Base-by-base conservation (phyloP, 2,113 vertebrate species). In the Zapus hudsonius region DNA sequence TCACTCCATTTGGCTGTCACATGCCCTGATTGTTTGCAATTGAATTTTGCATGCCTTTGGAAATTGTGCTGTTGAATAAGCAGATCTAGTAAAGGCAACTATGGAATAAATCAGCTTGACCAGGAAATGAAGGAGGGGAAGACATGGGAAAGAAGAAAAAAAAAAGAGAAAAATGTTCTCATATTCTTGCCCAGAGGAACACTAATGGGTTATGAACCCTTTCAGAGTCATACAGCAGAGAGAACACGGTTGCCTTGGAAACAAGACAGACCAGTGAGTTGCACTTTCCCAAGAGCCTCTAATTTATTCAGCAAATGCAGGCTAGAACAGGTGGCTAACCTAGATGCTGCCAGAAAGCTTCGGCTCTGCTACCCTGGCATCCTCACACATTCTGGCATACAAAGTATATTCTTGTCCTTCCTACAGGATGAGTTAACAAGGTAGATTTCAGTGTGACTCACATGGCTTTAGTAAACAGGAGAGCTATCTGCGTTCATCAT, bases 241-340 rank as follows among this genome's bases (percentile, higher is more conserved):
- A 98, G 96, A 94, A 97, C 97, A 97, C 27, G 96, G 98, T 98
- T 98, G 97, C 98, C 98, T 97, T 98, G 97, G 98, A 89, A 98
- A 98, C 98, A 3, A 96, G 94, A 95, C 96, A 97, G 97, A 96
- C 97, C 97, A 98, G 98, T 98, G 97, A 98, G 97, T 97, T 95
- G 93, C 92, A 90, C 92, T 98, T 98, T 97, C 97, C 91, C 92
- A 95, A 97, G 98, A 98, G 96, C 92, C 95, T 97, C 97, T 98
- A 98, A 98, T 98, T 97, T 98, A 98, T 97, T 96, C 97, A 96
- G 94, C 92, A 96, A 96, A 97, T 90, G 97, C 96, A 97, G 95
- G 96, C 96, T 96, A 93, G 96, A 98, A 98, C 98, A 98, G 98
- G 98, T 98, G 98, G 98, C 96, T 96, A 97, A 98, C 98, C 96